Evolutionary conservation across 1,140 invertebrate genomes (phyloP), one percentile per base, ranked within the genome.

Genomic region (Tetraneura akinire): DNA sequence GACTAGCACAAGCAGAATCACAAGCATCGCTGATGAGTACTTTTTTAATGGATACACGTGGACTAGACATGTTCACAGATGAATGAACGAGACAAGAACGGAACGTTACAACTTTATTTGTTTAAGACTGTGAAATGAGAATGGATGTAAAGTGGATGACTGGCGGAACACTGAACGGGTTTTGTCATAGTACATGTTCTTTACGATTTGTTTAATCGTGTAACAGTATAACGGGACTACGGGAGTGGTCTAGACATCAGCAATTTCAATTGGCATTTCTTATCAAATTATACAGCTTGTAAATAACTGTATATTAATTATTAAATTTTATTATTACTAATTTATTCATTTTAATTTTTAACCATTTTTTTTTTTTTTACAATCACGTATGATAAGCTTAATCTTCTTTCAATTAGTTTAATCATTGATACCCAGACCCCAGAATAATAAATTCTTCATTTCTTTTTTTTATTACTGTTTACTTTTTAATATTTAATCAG

Each of bases 11-110:
- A 82, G 91, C 90, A 14, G 89, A 86, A 84, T 97, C 95, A 3
- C 98, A 93, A 29, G 95, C 93, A 87, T 99, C 97, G 82, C 94
- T 94, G 81, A 98, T 93, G 32, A 98, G 86, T 57, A 98, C 94
- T 80, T 87, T 90, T 82, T 87, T 86, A 42, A 91, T 81, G 29
- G 37, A 45, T 14, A 78, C 37, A 62, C 74, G 74, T 47, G 74
- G 37, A 51, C 11, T 78, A 0, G 74, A 78, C 74, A 78, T 78
- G 42, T 10, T 49, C 13, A 6, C 16, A 2, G 74, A 29, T 18
- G n/a, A 47, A 29, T 62, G 3, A 4, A 42, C 32, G n/a, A 49
- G 21, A 78, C 74, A 29, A 26, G 37, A 78, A 8, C n/a, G 37
- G n/a, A 1, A 29, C 57, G 13, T 21, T 16, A 26, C 53, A 23